Evolutionary conservation across 2,888 invertebrate species (phyloP), one percentile per base, ranked within the genome.

Genomic region (Drosophila fungiperda): DNA sequence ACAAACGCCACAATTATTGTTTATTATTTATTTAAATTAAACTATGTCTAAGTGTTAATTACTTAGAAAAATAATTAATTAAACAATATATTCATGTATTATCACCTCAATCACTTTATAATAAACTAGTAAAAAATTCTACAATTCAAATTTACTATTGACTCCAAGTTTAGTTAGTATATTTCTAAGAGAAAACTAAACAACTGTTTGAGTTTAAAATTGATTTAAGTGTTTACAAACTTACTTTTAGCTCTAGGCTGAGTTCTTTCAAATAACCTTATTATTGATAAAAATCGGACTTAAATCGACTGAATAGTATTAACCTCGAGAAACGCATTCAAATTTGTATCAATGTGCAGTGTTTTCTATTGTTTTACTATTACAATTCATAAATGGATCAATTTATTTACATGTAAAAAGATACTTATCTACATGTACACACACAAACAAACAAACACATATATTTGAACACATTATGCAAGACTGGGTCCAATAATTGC

Each of bases 401-500:
- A 0, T 20, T 40, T 5, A 20, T 40, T 32, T 40, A 29, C n/a
- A n/a, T n/a, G 15, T 23, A 17, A 17, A 29, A 36, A 17, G 36
- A 36, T 17, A 26, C 15, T 54, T 36, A 66, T 54, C 35, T 66
- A 69, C 60, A 33, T 29, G 12, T 20, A 23, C 9, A 52, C 17
- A 26, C 12, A 29, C 33, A 49, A 1, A 29, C 29, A 20, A 12
- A 23, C n/a, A 38, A n/a, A 42, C 11, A 26, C 9, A 17, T 40
- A 36, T 9, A 32, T 48, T 11, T 48, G 9, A 42, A 20, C 36
- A 54, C 9, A 29, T 60, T 52, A 58, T 59, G 49, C 57, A 71
- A 38, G 49, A 59, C n/a, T 60, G 40, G 11, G 52, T 38, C 12
- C 36, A 29, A 29, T 68, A 53, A 68, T 55, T 50, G 50, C 26